These are phyloP conservation scores for Pangasius krempfi DNA, from an alignment of 2,797 vertebrate species.

Conservation along the genomic window DNA sequence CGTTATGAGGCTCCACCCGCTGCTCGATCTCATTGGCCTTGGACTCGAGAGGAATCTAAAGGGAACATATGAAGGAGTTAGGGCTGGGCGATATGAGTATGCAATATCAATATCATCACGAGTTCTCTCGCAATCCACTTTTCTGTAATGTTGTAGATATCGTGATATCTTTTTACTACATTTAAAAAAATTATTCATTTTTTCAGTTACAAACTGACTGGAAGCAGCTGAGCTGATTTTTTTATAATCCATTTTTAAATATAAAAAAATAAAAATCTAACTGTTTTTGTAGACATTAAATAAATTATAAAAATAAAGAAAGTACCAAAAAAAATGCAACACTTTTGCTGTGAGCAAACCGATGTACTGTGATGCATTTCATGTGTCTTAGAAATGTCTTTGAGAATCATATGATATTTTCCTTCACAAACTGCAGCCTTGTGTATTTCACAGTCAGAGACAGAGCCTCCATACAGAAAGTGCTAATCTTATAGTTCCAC, in stretches of 20 bases:
- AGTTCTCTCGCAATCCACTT: too few species aligned
- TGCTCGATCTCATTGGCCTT: constrained; percentile 95
- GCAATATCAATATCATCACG: not conserved
- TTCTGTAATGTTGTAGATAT: not conserved
- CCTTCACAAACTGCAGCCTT: not conserved
- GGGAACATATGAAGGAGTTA: constrained; percentile 2
- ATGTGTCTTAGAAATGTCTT: not conserved
- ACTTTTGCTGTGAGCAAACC: not conserved
- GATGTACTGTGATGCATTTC: not conserved
- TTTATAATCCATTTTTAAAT: not conserved
- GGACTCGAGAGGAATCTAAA: constrained; percentile 85
- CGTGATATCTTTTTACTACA: not conserved
- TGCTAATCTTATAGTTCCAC: not conserved
- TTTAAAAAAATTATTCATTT: not conserved
- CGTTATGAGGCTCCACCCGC: constrained; percentile 95
- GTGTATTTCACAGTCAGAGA: not conserved
- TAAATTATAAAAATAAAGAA: not conserved
- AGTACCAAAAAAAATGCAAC: not conserved
- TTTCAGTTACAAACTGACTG: not conserved
- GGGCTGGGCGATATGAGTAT: not conserved
- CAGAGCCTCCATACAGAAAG: not conserved
- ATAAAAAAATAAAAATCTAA: not conserved
- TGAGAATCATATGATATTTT: not conserved
- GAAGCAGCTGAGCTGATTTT: not conserved
- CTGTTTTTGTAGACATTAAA: not conserved